Conservation (phyloP, 2,888 invertebrate species). For the Tetranychus truncatus region DNA sequence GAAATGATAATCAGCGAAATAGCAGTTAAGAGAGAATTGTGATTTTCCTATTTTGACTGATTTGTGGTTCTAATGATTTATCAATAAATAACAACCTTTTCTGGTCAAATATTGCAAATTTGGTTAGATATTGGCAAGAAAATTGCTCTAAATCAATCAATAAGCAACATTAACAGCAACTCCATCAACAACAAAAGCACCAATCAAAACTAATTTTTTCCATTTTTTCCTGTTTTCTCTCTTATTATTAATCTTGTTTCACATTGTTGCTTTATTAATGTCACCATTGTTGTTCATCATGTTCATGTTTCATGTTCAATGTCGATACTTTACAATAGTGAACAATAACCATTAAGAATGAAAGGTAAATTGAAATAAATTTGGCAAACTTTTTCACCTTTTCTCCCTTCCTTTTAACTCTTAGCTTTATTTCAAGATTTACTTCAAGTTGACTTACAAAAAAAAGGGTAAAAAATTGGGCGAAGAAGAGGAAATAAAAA, state of each 20-base stretch:
- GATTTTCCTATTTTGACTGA: neutral
- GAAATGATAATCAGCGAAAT: neutral
- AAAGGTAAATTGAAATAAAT: neutral
- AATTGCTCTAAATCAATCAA: neutral
- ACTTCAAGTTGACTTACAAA: too few species aligned
- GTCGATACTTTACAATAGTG: too few species aligned
- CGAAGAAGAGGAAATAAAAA: too few species aligned
- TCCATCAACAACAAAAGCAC: neutral
- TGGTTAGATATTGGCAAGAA: too few species aligned
- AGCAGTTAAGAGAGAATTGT: too few species aligned
- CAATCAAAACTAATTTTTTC: neutral
- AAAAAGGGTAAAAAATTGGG: too few species aligned
- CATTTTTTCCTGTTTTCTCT: neutral
- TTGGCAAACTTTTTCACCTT: neutral
- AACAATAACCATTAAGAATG: neutral
- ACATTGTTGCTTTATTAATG: neutral
- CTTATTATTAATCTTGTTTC: neutral
- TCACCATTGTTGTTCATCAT: neutral
- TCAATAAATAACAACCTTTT: neutral
- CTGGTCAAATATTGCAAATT: too few species aligned
- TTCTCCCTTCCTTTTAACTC: too few species aligned
- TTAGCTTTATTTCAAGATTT: too few species aligned
- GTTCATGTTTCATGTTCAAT: too few species aligned
- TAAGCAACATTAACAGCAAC: neutral
- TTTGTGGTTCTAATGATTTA: neutral